Percentiles rank a stretch among this genome's conserved stretches.
These are phyloP conservation scores for Lucinisca nassula DNA, from an alignment of 2,888 invertebrate genomes.

Conservation along the genomic window DNA sequence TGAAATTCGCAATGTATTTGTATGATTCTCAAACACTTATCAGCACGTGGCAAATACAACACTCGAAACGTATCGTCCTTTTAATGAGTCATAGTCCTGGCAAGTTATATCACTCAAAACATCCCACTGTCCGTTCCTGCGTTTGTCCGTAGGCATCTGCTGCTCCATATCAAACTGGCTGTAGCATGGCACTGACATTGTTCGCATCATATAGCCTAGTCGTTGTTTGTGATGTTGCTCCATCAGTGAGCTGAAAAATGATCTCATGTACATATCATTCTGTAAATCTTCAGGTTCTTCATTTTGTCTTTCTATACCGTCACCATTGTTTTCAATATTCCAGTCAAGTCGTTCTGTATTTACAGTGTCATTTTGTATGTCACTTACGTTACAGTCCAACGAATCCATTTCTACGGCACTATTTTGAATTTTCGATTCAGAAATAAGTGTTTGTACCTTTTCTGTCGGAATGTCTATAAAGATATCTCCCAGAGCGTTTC, in stretches of 20 bases:
- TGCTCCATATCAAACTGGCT: neutral
- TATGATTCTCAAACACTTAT: too few relatives aligned
- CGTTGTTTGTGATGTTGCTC: neutral
- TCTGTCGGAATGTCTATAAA: neutral
- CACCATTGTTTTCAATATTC: neutral
- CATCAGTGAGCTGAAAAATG: neutral
- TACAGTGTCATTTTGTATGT: neutral
- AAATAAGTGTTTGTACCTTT: neutral
- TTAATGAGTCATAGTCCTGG: neutral
- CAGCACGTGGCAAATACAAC: neutral
- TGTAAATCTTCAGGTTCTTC: neutral
- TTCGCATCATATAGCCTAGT: neutral
- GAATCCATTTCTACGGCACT: neutral
- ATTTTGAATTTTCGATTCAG: too few relatives aligned
- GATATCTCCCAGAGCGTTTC: neutral
- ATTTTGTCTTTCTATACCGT: neutral
- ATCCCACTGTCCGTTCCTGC: slow-evolving; percentile 2
- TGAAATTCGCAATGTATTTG: too few relatives aligned
- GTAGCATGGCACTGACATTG: neutral
- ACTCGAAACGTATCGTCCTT: neutral
- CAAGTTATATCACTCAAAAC: neutral
- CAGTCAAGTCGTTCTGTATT: neutral
- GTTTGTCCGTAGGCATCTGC: neutral
- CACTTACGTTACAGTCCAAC: neutral
- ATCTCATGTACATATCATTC: neutral